phyloP scores from a whole-genome alignment of 2,888 invertebrate genomes.

The Dolomedes plantarius region DNA sequence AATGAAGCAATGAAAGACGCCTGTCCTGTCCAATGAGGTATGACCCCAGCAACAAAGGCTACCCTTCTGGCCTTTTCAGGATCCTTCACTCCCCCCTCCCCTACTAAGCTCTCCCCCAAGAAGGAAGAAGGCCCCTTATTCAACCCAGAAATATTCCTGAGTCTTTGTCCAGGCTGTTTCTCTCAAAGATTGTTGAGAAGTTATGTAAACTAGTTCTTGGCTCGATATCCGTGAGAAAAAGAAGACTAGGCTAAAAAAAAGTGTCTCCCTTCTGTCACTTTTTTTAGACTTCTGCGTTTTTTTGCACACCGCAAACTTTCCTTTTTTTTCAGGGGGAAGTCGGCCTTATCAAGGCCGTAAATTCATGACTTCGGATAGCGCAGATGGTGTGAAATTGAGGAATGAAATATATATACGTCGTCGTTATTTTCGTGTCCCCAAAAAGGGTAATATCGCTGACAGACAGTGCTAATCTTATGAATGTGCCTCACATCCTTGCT shows the following conservation, averaged over 20 bases:
- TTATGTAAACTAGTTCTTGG: conserved; percentile 63
- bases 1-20: conserved; percentile 25
- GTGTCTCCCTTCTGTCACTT: conserved; percentile 6
- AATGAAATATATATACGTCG: conserved; percentile 8
- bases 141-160: conserved; percentile 14
- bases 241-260: conserved; percentile 20
- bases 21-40: conserved; percentile 62
- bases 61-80: conserved; percentile 45
- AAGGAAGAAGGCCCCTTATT: conserved; percentile 19
- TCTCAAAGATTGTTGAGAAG: conserved; percentile 20
- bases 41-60: conserved; percentile 46
- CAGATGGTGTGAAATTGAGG: conserved; percentile 32
- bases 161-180: conserved; percentile 37
- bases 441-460: neutral
- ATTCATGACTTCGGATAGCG: neutral
- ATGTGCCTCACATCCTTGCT: conserved; percentile 8
- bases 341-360: neutral
- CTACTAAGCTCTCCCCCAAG: neutral
- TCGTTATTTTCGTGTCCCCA: neutral
- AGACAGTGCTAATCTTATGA: neutral
- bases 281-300: conserved; percentile 1
- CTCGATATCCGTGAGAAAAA: conserved; percentile 67
- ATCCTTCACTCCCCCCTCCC: conserved; percentile 23
- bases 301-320: conserved; percentile 3
- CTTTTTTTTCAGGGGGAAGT: neutral